Evolutionary conservation across 2,797 vertebrate genomes (phyloP).

Genomic region (Tachyglossus aculeatus): DNA sequence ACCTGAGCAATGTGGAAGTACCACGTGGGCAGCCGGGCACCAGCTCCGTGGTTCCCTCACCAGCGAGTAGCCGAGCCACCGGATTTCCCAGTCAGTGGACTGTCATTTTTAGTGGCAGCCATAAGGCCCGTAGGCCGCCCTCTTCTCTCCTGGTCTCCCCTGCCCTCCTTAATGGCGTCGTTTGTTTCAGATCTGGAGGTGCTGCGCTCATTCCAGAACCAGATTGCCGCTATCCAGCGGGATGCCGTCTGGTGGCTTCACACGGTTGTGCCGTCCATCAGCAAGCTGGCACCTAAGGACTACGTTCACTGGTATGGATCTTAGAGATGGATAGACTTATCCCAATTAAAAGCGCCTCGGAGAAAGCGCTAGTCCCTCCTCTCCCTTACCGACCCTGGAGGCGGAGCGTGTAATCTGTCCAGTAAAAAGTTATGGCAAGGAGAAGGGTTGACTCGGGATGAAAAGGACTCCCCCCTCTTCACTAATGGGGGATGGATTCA

Average conservation of each 20-base stretch:
- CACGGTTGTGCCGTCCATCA: slow-evolving; percentile 93
- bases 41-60: too few species aligned
- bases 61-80: too few species aligned
- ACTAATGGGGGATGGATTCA: too few species aligned
- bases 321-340: background rate
- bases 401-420: background rate
- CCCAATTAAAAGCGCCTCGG: background rate
- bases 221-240: slow-evolving; percentile 94
- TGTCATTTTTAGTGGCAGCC: accelerated
- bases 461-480: too few species aligned
- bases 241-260: slow-evolving; percentile 99
- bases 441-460: too few species aligned
- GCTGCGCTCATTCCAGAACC: slow-evolving; percentile 94
- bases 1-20: too few species aligned
- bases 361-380: accelerated
- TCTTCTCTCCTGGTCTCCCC: background rate
- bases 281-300: slow-evolving; percentile 93
- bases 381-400: accelerated
- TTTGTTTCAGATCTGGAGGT: slow-evolving; percentile 87
- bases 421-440: too few species aligned
- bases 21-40: too few species aligned
- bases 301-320: slow-evolving; percentile 91
- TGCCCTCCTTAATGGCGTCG: slow-evolving; percentile 15
- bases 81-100: background rate
- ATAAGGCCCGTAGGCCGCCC: accelerated